phyloP scores from a whole-genome alignment of 2,797 vertebrate genomes.

The Lutjanus campechanus region DNA sequence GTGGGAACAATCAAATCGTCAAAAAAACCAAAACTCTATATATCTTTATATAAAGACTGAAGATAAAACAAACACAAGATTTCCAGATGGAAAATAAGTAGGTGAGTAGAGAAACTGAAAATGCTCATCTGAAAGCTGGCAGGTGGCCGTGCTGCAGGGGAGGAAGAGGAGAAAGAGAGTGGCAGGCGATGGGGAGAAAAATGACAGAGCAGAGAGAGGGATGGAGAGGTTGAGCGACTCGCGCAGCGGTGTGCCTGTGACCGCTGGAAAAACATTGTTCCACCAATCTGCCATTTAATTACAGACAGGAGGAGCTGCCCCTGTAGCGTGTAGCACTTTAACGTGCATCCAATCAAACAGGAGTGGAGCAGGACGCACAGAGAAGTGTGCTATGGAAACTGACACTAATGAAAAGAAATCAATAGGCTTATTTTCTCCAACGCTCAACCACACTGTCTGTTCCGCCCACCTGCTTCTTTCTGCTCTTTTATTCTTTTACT shows the following conservation, averaged over 20 bases:
- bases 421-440: slow-evolving; percentile 64
- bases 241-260: slow-evolving; percentile 18
- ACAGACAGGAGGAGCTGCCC: slow-evolving; percentile 45
- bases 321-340: slow-evolving; percentile 20
- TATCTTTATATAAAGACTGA: neutral
- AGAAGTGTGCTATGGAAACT: slow-evolving; percentile 42
- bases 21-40: slow-evolving; percentile 12
- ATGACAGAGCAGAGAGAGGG: slow-evolving; percentile 34
- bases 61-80: slow-evolving; percentile 27
- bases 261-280: slow-evolving; percentile 39
- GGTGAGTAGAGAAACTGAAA: slow-evolving; percentile 12
- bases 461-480: slow-evolving; percentile 12
- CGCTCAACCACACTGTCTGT: slow-evolving; percentile 27
- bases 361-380: slow-evolving; percentile 29
- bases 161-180: slow-evolving; percentile 15
- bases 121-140: slow-evolving; percentile 37
- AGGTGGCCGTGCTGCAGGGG: slow-evolving; percentile 15
- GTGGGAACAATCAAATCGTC: neutral
- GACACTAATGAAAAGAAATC: slow-evolving; percentile 75
- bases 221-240: slow-evolving; percentile 24
- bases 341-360: slow-evolving; percentile 68
- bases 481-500: slow-evolving; percentile 1
- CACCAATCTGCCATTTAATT: slow-evolving; percentile 68
- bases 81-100: neutral
- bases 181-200: slow-evolving; percentile 25